Evolutionary conservation across 2,888 invertebrate genomes (phyloP).

Genomic region (Glyphotaelius pellucidus): DNA sequence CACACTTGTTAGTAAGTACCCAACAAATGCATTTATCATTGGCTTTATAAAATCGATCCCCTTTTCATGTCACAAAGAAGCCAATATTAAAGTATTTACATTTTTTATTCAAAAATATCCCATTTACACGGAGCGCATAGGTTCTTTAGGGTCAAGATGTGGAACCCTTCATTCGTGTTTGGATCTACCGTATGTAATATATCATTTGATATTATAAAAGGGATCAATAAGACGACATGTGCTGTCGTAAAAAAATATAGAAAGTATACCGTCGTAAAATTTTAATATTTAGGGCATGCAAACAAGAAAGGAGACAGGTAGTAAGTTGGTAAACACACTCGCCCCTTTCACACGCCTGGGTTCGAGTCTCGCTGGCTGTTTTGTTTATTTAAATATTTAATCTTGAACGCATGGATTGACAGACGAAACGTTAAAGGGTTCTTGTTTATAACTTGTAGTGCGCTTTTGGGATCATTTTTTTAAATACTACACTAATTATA

Average conservation of each 20-base stretch:
- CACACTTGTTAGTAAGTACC: not conserved
- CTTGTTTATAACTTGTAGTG: constrained; percentile 45
- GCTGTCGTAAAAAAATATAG: constrained; percentile 48
- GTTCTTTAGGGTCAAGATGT: constrained; percentile 13
- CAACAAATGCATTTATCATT: not conserved
- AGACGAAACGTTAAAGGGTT: constrained; percentile 33
- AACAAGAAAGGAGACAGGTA: constrained; percentile 62
- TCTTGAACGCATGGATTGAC: constrained; percentile 49
- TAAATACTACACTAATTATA: not conserved
- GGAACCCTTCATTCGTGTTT: constrained; percentile 17
- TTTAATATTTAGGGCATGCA: constrained; percentile 64
- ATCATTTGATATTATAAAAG: constrained; percentile 48
- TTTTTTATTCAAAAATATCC: not conserved
- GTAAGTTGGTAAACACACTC: constrained; percentile 38
- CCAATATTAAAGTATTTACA: constrained; percentile 22
- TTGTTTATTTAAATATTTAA: constrained; percentile 60
- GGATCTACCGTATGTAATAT: constrained; percentile 25
- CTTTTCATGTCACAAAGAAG: not conserved
- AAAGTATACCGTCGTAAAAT: constrained; percentile 49
- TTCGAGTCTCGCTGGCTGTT: constrained; percentile 35
- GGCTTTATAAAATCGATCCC: not conserved
- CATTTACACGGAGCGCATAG: not conserved
- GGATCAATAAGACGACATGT: constrained; percentile 58
- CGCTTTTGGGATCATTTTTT: not conserved
- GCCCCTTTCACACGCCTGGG: constrained; percentile 59